phyloP scores from a whole-genome alignment of 2,888 invertebrate genomes.

The Aricia artaxerxes region DNA sequence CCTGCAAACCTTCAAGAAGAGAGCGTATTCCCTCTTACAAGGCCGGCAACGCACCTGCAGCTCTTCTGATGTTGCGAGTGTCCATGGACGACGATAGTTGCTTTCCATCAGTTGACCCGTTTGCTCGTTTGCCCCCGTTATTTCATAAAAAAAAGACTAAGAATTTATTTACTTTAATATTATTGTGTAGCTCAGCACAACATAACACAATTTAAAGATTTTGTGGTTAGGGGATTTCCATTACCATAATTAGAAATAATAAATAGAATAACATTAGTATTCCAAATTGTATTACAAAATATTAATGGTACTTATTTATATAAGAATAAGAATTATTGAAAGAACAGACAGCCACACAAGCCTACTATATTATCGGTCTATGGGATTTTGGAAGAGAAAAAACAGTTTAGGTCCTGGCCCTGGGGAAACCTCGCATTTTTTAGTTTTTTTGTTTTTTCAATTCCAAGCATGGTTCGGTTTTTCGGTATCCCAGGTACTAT shows the following conservation, averaged over 20 bases:
- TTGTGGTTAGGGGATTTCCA: not conserved
- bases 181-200: not conserved
- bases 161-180: not conserved
- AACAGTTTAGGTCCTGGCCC: not conserved
- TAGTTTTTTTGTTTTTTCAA: not conserved
- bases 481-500: not conserved
- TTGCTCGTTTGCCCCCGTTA: no score
- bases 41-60: no score
- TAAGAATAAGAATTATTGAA: not conserved
- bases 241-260: not conserved
- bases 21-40: no score
- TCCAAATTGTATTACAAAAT: not conserved
- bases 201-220: not conserved
- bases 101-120: no score
- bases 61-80: no score
- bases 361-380: no score
- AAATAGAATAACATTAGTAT: not conserved
- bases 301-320: not conserved
- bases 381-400: not conserved
- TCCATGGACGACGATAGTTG: no score
- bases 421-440: not conserved
- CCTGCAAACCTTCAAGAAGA: no score
- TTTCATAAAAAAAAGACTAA: no score
- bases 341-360: not conserved
- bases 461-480: not conserved